These are phyloP conservation scores for Petrocephalus sullivani DNA, from an alignment of 2,797 vertebrate species.

Conservation along the genomic window DNA sequence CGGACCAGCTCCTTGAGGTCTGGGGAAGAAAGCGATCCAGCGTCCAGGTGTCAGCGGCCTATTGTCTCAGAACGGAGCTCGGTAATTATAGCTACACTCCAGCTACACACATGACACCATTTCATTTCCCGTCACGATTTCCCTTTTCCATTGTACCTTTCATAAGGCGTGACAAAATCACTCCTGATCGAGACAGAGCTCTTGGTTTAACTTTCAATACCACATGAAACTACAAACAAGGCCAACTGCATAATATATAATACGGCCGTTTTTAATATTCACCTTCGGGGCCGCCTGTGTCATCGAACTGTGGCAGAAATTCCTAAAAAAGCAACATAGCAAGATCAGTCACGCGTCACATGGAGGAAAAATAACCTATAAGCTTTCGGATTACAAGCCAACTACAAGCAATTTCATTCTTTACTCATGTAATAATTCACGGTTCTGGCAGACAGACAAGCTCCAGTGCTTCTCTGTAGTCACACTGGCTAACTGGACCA, in stretches of 20 bases:
- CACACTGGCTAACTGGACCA: neutral
- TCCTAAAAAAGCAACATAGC: conserved; percentile 56
- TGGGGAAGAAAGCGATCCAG: conserved; percentile 32
- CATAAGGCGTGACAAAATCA: neutral
- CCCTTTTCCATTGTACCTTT: neutral
- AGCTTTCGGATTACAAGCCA: neutral
- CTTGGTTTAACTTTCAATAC: neutral
- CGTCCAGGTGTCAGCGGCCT: neutral
- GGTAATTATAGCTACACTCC: neutral
- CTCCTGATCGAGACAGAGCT: neutral
- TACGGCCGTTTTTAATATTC: conserved; percentile 10
- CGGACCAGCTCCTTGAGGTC: conserved; percentile 76
- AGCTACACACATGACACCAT: neutral
- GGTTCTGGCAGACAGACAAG: neutral
- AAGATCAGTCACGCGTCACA: neutral
- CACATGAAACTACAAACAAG: neutral
- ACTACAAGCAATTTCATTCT: neutral
- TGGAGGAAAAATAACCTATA: neutral
- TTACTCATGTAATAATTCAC: neutral
- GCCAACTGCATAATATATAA: neutral
- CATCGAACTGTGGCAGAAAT: conserved; percentile 77
- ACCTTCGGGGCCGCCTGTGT: conserved; percentile 70
- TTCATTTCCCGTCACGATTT: neutral
- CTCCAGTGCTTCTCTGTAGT: neutral
- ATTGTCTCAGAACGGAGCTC: neutral